These are phyloP conservation scores for Kryptopterus vitreolus DNA, from an alignment of 2,797 vertebrate genomes.

Conservation along the genomic window DNA sequence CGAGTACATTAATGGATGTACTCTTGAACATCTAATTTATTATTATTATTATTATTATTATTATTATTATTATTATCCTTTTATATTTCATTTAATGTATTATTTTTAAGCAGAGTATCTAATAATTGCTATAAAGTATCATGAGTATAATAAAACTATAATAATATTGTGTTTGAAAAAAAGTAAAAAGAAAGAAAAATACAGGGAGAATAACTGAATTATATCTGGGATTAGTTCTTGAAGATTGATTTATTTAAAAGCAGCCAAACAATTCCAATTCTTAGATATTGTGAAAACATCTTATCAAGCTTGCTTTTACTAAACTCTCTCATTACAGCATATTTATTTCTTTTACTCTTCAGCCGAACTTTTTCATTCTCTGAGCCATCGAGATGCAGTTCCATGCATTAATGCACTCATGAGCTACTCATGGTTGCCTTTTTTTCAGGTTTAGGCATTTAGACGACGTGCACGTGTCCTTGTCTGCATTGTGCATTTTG, in stretches of 20 bases:
- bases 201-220: not conserved
- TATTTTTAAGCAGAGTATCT: not conserved
- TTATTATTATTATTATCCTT: not conserved
- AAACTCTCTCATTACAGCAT: not conserved
- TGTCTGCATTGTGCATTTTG: not conserved
- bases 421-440: not conserved
- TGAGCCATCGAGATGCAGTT: not conserved
- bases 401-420: not conserved
- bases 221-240: not conserved
- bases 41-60: not conserved
- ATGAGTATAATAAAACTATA: too few species aligned
- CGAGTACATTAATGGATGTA: too few species aligned
- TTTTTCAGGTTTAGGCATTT: not conserved
- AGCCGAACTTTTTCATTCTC: not conserved
- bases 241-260: not conserved
- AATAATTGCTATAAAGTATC: not conserved
- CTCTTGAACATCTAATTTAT: not conserved
- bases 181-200: too few species aligned
- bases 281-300: not conserved
- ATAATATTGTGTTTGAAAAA: too few species aligned
- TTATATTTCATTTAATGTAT: too few species aligned
- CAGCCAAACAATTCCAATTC: not conserved
- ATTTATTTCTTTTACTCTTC: not conserved
- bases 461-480: not conserved
- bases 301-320: not conserved